These are phyloP conservation scores for Holcopasites calliopsidis DNA, from an alignment of 1,140 invertebrate species.

Conservation along the genomic window DNA sequence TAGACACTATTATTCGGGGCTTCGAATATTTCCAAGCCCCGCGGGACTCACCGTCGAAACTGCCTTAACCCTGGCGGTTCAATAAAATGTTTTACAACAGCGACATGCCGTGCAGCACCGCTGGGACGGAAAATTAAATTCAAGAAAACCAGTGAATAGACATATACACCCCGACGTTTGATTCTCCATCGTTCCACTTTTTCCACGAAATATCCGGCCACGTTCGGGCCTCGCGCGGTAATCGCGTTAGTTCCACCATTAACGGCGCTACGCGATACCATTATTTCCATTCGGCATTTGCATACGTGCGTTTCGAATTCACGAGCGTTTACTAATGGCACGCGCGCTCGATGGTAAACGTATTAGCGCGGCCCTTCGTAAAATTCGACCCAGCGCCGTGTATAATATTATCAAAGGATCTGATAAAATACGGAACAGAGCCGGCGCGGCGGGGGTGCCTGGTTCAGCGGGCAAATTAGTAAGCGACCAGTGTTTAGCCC, in stretches of 20 bases:
- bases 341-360: neutral
- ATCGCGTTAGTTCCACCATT: conserved; percentile 21
- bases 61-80: conserved; percentile 15
- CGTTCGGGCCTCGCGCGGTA: neutral
- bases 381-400: conserved; percentile 17
- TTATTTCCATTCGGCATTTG: conserved; percentile 31
- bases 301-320: conserved; percentile 35
- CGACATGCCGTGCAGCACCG: conserved; percentile 1
- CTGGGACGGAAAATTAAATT: conserved; percentile 41
- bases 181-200: neutral
- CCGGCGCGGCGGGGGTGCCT: neutral
- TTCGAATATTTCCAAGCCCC: conserved; percentile 21
- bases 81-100: conserved; percentile 52
- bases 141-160: conserved; percentile 10
- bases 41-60: neutral
- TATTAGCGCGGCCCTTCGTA: conserved; percentile 17
- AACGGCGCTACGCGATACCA: conserved; percentile 30
- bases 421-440: neutral
- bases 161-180: neutral
- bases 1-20: conserved; percentile 23
- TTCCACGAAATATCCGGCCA: neutral
- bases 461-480: conserved; percentile 25
- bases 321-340: conserved; percentile 19
- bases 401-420: conserved; percentile 1
- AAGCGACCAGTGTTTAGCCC: neutral